Percentiles rank a stretch among this genome's conserved stretches.
Evolutionary conservation across 2,797 vertebrate species (phyloP).

Genomic region (Knipowitschia caucasica): DNA sequence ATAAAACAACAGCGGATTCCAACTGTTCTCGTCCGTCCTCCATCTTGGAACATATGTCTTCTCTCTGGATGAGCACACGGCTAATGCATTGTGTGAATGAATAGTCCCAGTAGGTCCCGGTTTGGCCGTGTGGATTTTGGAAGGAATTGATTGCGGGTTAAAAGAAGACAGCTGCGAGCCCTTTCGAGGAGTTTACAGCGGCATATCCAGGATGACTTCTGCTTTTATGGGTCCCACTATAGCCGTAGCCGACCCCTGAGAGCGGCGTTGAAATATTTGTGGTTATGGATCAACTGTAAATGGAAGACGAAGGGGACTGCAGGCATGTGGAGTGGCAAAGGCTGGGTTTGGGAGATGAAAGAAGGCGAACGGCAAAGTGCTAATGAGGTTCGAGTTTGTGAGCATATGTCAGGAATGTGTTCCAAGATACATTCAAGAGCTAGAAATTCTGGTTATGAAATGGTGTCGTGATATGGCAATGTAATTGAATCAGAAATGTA

Average conservation of each 20-base stretch:
- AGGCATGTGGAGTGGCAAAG: conserved; percentile 25
- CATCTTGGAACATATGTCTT: conserved; percentile 20
- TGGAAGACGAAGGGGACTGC: conserved; percentile 29
- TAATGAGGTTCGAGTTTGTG: not conserved
- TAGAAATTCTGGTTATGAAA: too few species aligned
- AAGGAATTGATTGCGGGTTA: conserved; percentile 42
- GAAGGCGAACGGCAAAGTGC: not conserved
- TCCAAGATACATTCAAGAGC: too few species aligned
- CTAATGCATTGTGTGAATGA: conserved; percentile 12
- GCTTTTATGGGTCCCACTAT: conserved; percentile 29
- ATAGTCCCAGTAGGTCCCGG: not conserved
- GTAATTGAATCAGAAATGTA: too few species aligned
- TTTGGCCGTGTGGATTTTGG: conserved; percentile 16
- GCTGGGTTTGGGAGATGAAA: conserved; percentile 27
- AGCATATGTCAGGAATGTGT: not conserved
- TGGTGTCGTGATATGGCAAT: too few species aligned
- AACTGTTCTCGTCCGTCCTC: conserved; percentile 1
- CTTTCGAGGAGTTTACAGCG: conserved; percentile 2
- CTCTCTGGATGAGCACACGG: conserved; percentile 7
- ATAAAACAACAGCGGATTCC: conserved; percentile 1
- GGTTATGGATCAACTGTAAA: conserved; percentile 27
- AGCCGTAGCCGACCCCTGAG: conserved; percentile 9
- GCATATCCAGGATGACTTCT: conserved; percentile 48
- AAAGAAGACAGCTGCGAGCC: conserved; percentile 43
- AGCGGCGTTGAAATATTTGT: conserved; percentile 38